Percentiles rank a stretch among this genome's conserved stretches.
These are phyloP conservation scores for Drosophila ochracea DNA, from an alignment of 2,888 invertebrate species.

Conservation along the genomic window DNA sequence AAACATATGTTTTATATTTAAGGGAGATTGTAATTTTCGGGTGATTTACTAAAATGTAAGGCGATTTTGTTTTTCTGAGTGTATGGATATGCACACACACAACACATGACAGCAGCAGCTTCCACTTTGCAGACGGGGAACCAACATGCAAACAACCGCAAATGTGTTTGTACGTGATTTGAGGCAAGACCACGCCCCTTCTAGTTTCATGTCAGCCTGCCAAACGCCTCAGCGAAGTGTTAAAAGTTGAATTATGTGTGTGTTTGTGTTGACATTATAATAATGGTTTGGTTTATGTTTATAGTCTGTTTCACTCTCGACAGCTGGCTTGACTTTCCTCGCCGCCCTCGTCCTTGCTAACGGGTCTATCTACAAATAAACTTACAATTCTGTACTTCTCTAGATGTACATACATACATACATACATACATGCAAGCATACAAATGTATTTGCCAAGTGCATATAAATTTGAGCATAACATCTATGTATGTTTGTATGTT, in stretches of 20 bases:
- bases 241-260: conserved; percentile 72
- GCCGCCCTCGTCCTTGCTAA: conserved; percentile 47
- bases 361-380: conserved; percentile 1
- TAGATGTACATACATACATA: background rate
- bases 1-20: background rate
- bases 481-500: background rate
- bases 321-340: background rate
- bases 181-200: conserved; percentile 44
- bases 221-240: conserved; percentile 54
- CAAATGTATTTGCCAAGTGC: conserved; percentile 10
- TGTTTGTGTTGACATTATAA: conserved; percentile 73
- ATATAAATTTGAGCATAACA: conserved; percentile 2
- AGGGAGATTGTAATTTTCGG: background rate
- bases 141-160: conserved; percentile 47
- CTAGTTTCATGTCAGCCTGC: conserved; percentile 7
- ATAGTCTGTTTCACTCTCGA: conserved; percentile 51
- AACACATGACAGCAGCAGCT: background rate
- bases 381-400: conserved; percentile 7
- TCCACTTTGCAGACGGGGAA: conserved; percentile 1
- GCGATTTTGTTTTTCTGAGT: background rate
- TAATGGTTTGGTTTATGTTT: conserved; percentile 73
- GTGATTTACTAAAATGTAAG: background rate
- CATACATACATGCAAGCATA: background rate
- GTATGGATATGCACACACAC: background rate
- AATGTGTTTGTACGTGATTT: conserved; percentile 69